A percentile compares a stretch with the other conserved stretches of the same genome.
Evolutionary conservation across 2,888 invertebrate genomes (phyloP).

Genomic region (Dynastes maya): DNA sequence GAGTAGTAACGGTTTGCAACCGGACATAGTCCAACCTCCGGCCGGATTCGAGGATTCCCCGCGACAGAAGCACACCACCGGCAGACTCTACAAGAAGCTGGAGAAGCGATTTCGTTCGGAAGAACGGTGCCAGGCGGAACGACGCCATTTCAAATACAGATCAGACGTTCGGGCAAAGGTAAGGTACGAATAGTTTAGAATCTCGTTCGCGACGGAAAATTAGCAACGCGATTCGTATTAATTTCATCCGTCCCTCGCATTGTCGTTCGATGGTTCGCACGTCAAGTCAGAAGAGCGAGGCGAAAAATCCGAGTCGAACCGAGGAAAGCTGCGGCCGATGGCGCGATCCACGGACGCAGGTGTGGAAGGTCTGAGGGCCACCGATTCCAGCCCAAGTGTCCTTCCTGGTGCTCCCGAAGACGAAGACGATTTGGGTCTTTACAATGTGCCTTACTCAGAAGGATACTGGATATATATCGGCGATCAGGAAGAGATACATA

Average conservation of each 20-base stretch:
- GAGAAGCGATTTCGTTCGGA: constrained; percentile 87
- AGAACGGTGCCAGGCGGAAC: constrained; percentile 77
- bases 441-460: constrained; percentile 82
- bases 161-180: constrained; percentile 88
- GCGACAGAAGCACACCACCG: constrained; percentile 69
- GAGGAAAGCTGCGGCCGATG: constrained; percentile 73
- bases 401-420: constrained; percentile 71
- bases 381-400: constrained; percentile 80
- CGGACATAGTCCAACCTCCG: constrained; percentile 89
- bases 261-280: neutral
- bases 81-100: constrained; percentile 82
- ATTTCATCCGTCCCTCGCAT: neutral
- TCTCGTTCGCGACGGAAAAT: constrained; percentile 1
- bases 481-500: constrained; percentile 79
- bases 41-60: constrained; percentile 93
- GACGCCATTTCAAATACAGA: constrained; percentile 78
- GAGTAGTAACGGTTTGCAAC: constrained; percentile 62
- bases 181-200: constrained; percentile 52
- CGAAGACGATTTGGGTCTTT: constrained; percentile 82
- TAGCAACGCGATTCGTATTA: constrained; percentile 11
- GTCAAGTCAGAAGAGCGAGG: constrained; percentile 82
- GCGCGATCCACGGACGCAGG: constrained; percentile 84
- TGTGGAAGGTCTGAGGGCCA: constrained; percentile 77
- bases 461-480: constrained; percentile 85
- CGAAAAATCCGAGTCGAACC: constrained; percentile 75